Evolutionary conservation across 1,140 invertebrate genomes (phyloP), one percentile per base, ranked within the genome.

Genomic region (Steinernema feltiae): DNA sequence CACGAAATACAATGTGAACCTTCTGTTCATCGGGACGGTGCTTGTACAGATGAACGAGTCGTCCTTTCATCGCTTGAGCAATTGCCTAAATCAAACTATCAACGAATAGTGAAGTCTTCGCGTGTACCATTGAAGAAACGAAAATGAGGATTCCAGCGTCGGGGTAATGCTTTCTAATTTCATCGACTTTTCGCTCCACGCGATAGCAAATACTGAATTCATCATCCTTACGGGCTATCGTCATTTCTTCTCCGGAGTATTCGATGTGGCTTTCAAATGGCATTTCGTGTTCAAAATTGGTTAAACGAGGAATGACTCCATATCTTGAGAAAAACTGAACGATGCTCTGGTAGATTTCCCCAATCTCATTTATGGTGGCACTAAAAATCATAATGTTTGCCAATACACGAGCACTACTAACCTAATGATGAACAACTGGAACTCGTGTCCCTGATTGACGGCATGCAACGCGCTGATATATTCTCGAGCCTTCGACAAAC

Each of bases 351-450:
- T 17, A 63, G 24, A 27, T 15, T 27, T 63, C 53, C 2, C 53
- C 53, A 21, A 17, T 63, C 53, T 12, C 2, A 7, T 63, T 7
- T 7, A 63, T 63, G 12, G 53, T 63, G 7, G 53, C 53, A 63
- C 53, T 63, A 63, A 63, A 63, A 21, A 3, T 63, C 24, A 63
- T 3, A 63, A 3, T 63, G 53, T 63, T 27, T 15, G 3, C 24
- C 12, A 27, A 63, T 7, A 27, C 53, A 63, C 7, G 15, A 15
- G 35, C 53, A n/a, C n/a, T n/a, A n/a, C n/a, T n/a, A 15, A 63
- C 53, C 53, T 63, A 3, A 63, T 63, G 53, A 63, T 63, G 24
- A 63, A 63, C 12, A 63, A 21, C 53, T 63, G 53, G 24, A 63
- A 63, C 24, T 63, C 53, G 24, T 63, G 53, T 12, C 12, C 53